Percentiles rank a stretch among this genome's conserved stretches.
Evolutionary conservation across 2,888 invertebrate genomes (phyloP).

Genomic region (Protonemura montana): DNA sequence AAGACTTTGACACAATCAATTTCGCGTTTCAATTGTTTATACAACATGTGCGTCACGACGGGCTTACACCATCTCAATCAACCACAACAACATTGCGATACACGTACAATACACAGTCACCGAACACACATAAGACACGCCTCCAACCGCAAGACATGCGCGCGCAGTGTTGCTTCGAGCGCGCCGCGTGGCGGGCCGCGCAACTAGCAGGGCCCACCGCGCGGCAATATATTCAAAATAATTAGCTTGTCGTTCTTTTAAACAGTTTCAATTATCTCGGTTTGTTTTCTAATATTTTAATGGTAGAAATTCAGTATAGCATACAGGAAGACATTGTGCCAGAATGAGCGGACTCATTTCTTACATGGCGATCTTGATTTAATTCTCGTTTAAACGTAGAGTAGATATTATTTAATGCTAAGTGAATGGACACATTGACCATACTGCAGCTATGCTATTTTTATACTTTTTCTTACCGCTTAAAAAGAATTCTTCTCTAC

Average conservation of each 20-base stretch:
- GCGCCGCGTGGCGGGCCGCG: too few relatives aligned
- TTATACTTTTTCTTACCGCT: background rate
- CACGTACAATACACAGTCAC: background rate
- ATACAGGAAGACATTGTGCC: slow-evolving; percentile 46
- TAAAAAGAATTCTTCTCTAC: background rate
- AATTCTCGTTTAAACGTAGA: background rate
- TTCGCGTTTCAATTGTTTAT: too few relatives aligned
- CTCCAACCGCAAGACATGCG: background rate
- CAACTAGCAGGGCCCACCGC: background rate
- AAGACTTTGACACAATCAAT: too few relatives aligned
- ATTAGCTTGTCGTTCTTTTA: slow-evolving; percentile 20
- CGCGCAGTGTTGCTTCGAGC: too few relatives aligned
- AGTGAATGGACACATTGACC: background rate
- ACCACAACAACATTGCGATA: background rate
- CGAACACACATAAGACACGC: background rate
- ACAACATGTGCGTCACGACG: too few relatives aligned
- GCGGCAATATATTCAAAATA: slow-evolving; percentile 32
- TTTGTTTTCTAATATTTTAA: slow-evolving; percentile 7
- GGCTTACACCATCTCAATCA: background rate
- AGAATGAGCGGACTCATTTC: slow-evolving; percentile 31
- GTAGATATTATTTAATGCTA: background rate
- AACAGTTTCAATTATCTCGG: background rate
- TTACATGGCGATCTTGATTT: slow-evolving; percentile 24
- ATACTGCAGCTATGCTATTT: slow-evolving; percentile 3
- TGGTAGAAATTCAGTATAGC: slow-evolving; percentile 43